Conservation (phyloP, 2,113 vertebrate species). For the Chauna torquata region DNA sequence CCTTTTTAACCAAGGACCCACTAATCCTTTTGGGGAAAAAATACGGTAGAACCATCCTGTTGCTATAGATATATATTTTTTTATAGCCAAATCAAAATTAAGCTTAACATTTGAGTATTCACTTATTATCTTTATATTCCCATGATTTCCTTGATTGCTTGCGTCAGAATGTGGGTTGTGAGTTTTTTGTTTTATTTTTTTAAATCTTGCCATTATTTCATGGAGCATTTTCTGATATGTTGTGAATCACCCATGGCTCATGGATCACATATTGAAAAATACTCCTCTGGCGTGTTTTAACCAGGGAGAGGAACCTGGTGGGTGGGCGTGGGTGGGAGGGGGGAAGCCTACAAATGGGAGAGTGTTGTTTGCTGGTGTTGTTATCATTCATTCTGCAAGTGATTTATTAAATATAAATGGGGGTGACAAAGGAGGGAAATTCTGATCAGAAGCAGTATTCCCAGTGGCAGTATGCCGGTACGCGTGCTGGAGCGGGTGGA, state of each 20-base stretch:
- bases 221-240: conserved; percentile 34
- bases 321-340: background rate
- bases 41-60: background rate
- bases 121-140: conserved; percentile 7
- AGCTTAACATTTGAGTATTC: conserved; percentile 21
- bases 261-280: conserved; percentile 50
- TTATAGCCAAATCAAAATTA: conserved; percentile 2
- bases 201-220: conserved; percentile 29
- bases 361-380: background rate
- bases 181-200: background rate
- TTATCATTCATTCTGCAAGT: conserved; percentile 15
- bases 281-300: conserved; percentile 11
- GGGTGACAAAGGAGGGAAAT: background rate
- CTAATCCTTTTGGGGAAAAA: background rate
- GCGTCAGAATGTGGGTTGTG: conserved; percentile 45
- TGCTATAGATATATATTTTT: background rate
- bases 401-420: background rate
- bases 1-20: background rate
- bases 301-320: background rate
- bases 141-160: background rate
- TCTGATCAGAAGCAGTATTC: background rate
- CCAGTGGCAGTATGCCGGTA: background rate
- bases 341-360: background rate
- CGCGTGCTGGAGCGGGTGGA: accelerated
- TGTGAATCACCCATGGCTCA: conserved; percentile 51